A percentile compares a stretch with the other conserved stretches of the same genome.
Conservation (phyloP, 2,113 vertebrate genomes). For the Ammodytes marinus region DNA sequence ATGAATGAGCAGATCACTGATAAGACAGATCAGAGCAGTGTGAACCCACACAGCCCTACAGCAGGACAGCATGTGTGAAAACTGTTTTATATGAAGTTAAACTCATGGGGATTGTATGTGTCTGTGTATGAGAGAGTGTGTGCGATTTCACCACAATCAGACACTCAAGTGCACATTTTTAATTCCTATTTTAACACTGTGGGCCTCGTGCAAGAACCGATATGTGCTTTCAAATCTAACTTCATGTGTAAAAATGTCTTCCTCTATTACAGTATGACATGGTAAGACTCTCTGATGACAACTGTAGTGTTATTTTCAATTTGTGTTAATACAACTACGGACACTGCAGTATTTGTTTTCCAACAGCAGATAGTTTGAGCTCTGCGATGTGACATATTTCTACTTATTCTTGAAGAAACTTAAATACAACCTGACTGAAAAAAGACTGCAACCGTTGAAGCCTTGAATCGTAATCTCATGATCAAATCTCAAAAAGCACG, state of each 20-base stretch:
- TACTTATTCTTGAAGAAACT: no score
- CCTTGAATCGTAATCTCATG: background rate
- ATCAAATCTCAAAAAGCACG: background rate
- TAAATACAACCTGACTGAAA: no score
- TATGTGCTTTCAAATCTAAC: no score
- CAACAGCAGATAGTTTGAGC: no score
- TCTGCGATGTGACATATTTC: no score
- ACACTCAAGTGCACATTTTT: background rate
- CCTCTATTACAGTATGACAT: no score
- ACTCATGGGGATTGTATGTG: background rate
- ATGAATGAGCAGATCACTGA: slow-evolving; percentile 84
- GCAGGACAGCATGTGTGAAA: background rate
- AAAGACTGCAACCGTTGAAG: no score
- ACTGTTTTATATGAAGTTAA: background rate
- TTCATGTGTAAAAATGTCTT: no score
- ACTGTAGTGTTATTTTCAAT: no score
- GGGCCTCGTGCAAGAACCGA: background rate
- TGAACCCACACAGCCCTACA: slow-evolving; percentile 11
- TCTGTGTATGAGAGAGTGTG: background rate
- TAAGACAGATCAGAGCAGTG: slow-evolving; percentile 21
- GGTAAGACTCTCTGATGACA: no score
- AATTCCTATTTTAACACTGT: background rate
- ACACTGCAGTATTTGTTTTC: no score
- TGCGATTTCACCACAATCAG: background rate
- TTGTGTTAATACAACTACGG: no score